Conservation (phyloP, 2,113 vertebrate genomes). For the Heterochromis multidens region DNA sequence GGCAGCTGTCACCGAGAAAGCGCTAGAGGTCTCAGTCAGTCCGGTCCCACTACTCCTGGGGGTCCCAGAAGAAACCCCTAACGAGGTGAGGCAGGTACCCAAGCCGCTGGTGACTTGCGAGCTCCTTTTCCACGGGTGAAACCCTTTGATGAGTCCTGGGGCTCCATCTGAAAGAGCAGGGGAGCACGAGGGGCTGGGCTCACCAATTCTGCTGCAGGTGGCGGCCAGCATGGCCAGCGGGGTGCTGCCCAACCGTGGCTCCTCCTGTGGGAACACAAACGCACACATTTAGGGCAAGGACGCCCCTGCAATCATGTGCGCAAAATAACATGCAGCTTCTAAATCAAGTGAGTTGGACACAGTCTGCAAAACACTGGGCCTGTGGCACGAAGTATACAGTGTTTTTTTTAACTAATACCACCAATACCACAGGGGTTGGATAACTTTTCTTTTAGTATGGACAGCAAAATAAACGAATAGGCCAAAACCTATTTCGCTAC, state of each 20-base stretch:
- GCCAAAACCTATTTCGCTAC: background rate
- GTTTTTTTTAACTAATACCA: background rate
- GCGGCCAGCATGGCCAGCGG: slow-evolving; percentile 94
- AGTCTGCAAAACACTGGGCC: background rate
- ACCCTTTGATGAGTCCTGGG: slow-evolving; percentile 83
- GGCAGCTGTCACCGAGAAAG: slow-evolving; percentile 84
- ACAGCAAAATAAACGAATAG: background rate
- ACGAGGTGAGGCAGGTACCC: slow-evolving; percentile 73
- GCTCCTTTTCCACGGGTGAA: slow-evolving; percentile 88
- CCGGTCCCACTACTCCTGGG: slow-evolving; percentile 71
- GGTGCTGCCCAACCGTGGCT: slow-evolving; percentile 89
- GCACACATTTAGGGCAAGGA: background rate
- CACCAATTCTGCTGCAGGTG: slow-evolving; percentile 95
- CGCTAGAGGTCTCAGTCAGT: slow-evolving; percentile 82
- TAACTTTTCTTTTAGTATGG: background rate
- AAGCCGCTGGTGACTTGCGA: slow-evolving; percentile 74
- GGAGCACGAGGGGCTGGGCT: slow-evolving; percentile 84
- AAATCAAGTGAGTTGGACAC: background rate
- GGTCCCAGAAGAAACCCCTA: slow-evolving; percentile 76
- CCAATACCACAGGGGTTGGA: background rate
- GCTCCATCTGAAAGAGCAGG: slow-evolving; percentile 81
- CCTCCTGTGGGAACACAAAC: slow-evolving; percentile 81
- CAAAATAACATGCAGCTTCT: background rate
- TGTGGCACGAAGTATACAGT: background rate
- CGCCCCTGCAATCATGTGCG: background rate